Evolutionary conservation across 2,113 vertebrate genomes (phyloP).

Genomic region (Pardalotus punctatus): DNA sequence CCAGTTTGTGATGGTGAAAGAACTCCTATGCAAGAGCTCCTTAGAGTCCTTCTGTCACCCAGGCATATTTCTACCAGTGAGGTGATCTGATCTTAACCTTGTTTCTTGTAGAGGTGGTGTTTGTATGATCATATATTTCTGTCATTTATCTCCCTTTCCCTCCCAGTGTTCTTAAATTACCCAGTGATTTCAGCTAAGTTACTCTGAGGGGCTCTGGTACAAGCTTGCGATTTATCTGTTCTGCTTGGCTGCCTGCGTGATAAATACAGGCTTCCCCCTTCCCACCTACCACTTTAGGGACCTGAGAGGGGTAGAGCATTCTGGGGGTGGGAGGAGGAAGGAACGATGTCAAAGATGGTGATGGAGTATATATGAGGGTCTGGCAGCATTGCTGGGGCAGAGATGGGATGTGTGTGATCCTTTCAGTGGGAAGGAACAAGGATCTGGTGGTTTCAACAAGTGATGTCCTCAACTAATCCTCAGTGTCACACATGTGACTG

Average conservation of each 20-base stretch:
- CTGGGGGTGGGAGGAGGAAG: neutral
- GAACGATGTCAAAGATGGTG: neutral
- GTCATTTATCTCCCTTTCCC: neutral
- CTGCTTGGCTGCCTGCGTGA: neutral
- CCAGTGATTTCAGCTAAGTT: neutral
- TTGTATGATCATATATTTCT: neutral
- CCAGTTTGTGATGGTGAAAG: neutral
- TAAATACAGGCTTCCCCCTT: neutral
- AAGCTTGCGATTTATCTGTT: neutral
- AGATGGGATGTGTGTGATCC: neutral
- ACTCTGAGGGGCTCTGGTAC: neutral
- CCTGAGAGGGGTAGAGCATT: neutral
- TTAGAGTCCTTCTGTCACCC: neutral
- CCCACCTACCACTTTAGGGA: neutral
- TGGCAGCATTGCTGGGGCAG: neutral
- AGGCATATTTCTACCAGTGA: neutral
- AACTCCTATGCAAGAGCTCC: neutral
- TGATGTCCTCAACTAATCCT: neutral
- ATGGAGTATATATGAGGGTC: neutral
- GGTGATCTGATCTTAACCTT: neutral
- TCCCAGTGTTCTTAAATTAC: neutral
- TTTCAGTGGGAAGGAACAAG: neutral
- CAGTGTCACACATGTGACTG: accelerated
- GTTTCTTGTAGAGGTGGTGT: neutral
- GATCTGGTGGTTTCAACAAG: neutral